These are phyloP conservation scores for Antrozous pallidus DNA, from an alignment of 2,797 vertebrate genomes.

Conservation along the genomic window DNA sequence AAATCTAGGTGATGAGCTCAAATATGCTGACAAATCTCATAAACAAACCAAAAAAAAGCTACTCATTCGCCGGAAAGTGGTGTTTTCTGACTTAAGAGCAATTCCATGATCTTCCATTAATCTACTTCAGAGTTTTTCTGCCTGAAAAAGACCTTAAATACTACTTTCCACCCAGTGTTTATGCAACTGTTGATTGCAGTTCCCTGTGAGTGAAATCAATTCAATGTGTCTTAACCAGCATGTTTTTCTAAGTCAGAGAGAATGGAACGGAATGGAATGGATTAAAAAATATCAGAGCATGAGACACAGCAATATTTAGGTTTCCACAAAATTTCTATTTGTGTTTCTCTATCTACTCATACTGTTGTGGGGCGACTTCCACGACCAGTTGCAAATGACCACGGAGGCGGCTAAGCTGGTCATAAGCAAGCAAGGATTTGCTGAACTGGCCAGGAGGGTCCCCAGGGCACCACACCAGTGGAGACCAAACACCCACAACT, in stretches of 20 bases:
- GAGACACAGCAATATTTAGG: not conserved
- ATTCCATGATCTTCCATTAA: not conserved
- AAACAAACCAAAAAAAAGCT: not conserved
- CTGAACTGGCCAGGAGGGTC: no score
- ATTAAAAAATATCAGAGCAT: not conserved
- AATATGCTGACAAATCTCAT: not conserved
- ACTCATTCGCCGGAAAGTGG: not conserved
- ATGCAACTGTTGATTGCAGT: not conserved
- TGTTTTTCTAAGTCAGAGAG: constrained; percentile 4
- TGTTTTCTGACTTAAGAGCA: constrained; percentile 17
- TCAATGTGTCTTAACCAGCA: not conserved
- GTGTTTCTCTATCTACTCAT: not conserved
- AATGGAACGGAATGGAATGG: not conserved
- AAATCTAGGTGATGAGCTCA: not conserved
- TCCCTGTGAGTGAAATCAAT: not conserved
- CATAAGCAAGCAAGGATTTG: no score
- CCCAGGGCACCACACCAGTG: no score
- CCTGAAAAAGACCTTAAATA: not conserved
- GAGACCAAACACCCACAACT: no score
- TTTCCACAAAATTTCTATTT: not conserved
- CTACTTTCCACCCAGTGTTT: not conserved
- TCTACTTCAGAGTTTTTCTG: not conserved
- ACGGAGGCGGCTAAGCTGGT: no score
- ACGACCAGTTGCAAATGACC: no score
- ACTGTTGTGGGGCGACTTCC: no score